Base-by-base conservation (phyloP, 2,888 invertebrate species). In the Ecliptopera silaceata region DNA sequence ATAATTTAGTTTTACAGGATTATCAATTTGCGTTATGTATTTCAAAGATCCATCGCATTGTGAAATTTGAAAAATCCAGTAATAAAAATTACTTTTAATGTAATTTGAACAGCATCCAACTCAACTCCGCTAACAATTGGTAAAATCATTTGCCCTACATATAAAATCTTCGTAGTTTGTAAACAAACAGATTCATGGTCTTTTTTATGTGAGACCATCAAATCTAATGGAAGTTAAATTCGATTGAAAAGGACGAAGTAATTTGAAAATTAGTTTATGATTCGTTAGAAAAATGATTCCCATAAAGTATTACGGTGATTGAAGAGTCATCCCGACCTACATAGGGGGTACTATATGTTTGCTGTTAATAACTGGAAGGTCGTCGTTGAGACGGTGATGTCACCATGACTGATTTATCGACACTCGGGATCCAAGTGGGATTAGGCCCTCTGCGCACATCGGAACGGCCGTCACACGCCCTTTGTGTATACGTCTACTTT, bases 361-460 rank as follows among this genome's bases (percentile, higher is more conserved):
- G 78, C 73, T 76, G 78, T 82, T 75, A 85, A 87, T 85, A 85
- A 76, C 69, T 73, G 74, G 83, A 86, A 87, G 86, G 86, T 80
- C 87, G 73, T 65, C 61, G 66, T 66, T 68, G 74, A 80, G 79
- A 79, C 80, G 82, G 69, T 88, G 88, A 88, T 88, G 87, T 89
- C 88, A 89, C 84, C 84, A 76, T 82, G 80, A 77, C 73, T 82
- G 82, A 87, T 87, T 84, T 87, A 87, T 87, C 70, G 81, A 70
- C 74, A 80, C 75, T 59, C 57, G 39, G 65, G 59, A 62, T 63
- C 51, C 51, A 43, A 53, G 32, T 42, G 60, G 83, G 84, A 84
- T 86, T 83, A 86, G 80, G 82, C 79, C 77, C 74, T 59, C 68
- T 42, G 39, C 49, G 38, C 45, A 39, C 45, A 34, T 58, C 26